Evolutionary conservation across 2,888 invertebrate species (phyloP).

Genomic region (Timandra comae): DNA sequence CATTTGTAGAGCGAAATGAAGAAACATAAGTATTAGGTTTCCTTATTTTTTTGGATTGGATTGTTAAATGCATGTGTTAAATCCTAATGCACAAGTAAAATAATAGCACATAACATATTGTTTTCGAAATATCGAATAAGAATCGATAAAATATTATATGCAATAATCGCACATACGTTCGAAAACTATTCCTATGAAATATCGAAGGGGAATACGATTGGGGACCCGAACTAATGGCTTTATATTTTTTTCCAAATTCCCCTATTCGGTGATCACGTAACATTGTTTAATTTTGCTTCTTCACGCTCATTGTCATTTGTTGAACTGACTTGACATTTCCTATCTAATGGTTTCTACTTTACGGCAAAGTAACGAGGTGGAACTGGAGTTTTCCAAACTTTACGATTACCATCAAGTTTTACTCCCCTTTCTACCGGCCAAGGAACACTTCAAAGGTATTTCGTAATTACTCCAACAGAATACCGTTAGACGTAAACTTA

Average conservation of each 20-base stretch:
- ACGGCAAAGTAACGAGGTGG: conserved; percentile 4
- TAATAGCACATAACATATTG: too few relatives aligned
- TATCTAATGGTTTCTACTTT: conserved; percentile 5
- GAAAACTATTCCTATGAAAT: conserved; percentile 6
- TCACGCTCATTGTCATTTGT: conserved; percentile 58
- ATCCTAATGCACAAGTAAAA: too few relatives aligned
- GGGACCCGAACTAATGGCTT: conserved; percentile 26
- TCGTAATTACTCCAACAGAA: conserved; percentile 35
- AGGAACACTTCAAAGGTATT: conserved; percentile 31
- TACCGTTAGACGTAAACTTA: conserved; percentile 32
- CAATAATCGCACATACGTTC: conserved; percentile 6
- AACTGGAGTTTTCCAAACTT: conserved; percentile 24
- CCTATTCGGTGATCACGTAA: conserved; percentile 24
- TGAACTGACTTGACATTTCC: conserved; percentile 50
- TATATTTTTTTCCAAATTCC: conserved; percentile 27
- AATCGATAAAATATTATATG: too few relatives aligned
- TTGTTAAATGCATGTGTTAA: too few relatives aligned
- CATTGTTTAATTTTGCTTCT: conserved; percentile 53
- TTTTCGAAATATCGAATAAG: too few relatives aligned
- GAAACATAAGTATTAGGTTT: too few relatives aligned
- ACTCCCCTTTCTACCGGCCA: conserved; percentile 25
- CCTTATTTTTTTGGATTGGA: too few relatives aligned
- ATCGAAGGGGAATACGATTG: conserved; percentile 13
- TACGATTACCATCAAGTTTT: conserved; percentile 35
- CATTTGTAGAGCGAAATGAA: too few relatives aligned